Percentiles rank a stretch among this genome's conserved stretches.
phyloP scores from a whole-genome alignment of 1,140 invertebrate species.

The Meteorus sp. region DNA sequence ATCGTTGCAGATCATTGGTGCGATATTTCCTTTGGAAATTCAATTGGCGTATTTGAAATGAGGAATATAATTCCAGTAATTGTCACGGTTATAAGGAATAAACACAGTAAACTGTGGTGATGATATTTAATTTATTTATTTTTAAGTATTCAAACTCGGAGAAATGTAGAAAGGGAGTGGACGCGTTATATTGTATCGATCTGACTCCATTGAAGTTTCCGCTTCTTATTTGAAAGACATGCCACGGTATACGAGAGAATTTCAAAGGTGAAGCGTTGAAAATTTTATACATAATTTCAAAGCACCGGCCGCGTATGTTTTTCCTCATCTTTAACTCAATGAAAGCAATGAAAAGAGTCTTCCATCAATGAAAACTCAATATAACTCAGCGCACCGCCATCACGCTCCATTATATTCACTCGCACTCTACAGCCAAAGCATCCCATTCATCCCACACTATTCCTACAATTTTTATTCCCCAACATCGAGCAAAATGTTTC shows the following conservation, averaged over 20 bases:
- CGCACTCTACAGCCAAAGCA: slow-evolving; percentile 16
- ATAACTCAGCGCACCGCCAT: background rate
- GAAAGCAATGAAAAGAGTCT: slow-evolving; percentile 7
- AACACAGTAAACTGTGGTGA: no score
- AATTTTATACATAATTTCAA: slow-evolving; percentile 5
- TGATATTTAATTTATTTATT: no score
- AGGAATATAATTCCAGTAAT: no score
- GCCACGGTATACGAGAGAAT: background rate
- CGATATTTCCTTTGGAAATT: no score
- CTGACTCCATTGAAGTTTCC: no score
- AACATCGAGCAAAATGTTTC: slow-evolving; percentile 8
- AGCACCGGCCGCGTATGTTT: background rate
- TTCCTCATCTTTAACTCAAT: background rate
- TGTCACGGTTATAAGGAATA: no score
- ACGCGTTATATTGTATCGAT: no score
- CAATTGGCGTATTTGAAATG: no score
- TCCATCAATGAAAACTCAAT: slow-evolving; percentile 22
- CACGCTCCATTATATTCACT: background rate
- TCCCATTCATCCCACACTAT: slow-evolving; percentile 17
- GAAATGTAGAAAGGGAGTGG: no score
- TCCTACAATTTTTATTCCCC: slow-evolving; percentile 12
- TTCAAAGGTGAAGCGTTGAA: slow-evolving; percentile 6
- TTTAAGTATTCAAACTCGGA: no score
- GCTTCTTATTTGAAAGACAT: no score
- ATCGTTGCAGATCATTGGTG: no score